These are phyloP conservation scores for Panopea generosa DNA, from an alignment of 2,888 invertebrate genomes.

Conservation along the genomic window DNA sequence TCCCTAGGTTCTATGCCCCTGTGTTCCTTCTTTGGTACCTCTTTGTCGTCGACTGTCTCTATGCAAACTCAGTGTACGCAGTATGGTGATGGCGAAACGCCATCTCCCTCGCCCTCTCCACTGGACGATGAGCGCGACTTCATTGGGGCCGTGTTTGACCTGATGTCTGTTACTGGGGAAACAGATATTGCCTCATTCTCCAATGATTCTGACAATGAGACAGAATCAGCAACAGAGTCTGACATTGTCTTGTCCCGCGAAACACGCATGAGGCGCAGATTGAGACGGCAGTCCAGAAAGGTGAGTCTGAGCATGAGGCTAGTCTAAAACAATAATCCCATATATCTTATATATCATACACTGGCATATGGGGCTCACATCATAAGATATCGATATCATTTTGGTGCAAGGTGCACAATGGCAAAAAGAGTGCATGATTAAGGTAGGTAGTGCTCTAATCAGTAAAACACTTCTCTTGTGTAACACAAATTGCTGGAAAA, in stretches of 20 bases:
- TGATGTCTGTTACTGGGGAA: conserved; percentile 42
- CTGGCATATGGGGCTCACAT: no score
- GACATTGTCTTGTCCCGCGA: not conserved
- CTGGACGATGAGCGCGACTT: conserved; percentile 28
- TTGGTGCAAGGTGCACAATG: no score
- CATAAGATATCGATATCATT: no score
- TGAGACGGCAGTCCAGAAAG: conserved; percentile 51
- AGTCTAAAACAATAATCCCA: not conserved
- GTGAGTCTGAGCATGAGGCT: no score
- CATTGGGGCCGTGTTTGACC: conserved; percentile 41
- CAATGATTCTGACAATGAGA: conserved; percentile 40
- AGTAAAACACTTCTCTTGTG: no score
- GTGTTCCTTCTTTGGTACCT: conserved; percentile 7
- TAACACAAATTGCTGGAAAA: no score
- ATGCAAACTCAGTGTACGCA: conserved; percentile 57
- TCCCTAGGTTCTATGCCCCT: conserved; percentile 50
- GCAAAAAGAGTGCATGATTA: no score
- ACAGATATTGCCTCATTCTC: conserved; percentile 28
- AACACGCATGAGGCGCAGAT: not conserved
- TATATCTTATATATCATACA: no score
- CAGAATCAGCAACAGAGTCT: conserved; percentile 26
- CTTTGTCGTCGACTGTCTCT: conserved; percentile 26
- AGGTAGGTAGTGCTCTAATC: no score
- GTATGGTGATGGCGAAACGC: conserved; percentile 64
- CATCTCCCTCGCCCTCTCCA: conserved; percentile 57